Base-by-base conservation (phyloP, 2,888 invertebrate species). In the Linyphia triangularis region DNA sequence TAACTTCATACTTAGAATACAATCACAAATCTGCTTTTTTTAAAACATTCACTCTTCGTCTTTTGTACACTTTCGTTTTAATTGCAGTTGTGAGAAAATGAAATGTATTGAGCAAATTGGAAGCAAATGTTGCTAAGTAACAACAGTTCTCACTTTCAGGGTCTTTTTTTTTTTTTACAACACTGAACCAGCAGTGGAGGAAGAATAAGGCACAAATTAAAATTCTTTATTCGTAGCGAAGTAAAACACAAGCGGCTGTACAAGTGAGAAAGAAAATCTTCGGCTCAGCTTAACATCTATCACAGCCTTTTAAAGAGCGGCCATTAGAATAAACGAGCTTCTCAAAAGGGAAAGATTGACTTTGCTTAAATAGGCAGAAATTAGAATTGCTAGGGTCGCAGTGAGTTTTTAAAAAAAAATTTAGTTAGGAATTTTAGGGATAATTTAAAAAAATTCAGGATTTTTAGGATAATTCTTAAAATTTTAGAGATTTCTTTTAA, bases 171-270 rank as follows among this genome's bases (percentile, higher is more conserved):
- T 51, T 51, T 43, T 43, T 51, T 51, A 51, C 51, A 78, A 61
- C 88, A 88, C 88, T 88, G 88, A 77, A 82, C 88, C 88, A 88
- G 88, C 88, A 88, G 88, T 88, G 88, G 51, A 51, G n/a, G 51
- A 51, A 88, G 67, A 69, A 75, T 88, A 88, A 88, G 88, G 88
- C 88, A 81, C 67, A 51, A 65, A 79, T 65, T 28, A 67, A 51
- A 79, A 67, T 28, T 67, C 22, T 33, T 59, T 33, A 13, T 51
- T 13, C 24, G 40, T 33, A 70, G 43, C 26, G 26, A 84, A 69
- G 67, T 84, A 77, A 84, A 84, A 85, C 77, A 59, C 61, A 85
- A 78, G 77, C 78, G 61, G 75, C 84, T 75, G 69, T 67, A 63
- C 78, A 78, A 40, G 40, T 51, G 51, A 84, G 40, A 67, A 59